Evolutionary conservation across 2,888 invertebrate genomes (phyloP).

Genomic region (Ernsta delagoae): DNA sequence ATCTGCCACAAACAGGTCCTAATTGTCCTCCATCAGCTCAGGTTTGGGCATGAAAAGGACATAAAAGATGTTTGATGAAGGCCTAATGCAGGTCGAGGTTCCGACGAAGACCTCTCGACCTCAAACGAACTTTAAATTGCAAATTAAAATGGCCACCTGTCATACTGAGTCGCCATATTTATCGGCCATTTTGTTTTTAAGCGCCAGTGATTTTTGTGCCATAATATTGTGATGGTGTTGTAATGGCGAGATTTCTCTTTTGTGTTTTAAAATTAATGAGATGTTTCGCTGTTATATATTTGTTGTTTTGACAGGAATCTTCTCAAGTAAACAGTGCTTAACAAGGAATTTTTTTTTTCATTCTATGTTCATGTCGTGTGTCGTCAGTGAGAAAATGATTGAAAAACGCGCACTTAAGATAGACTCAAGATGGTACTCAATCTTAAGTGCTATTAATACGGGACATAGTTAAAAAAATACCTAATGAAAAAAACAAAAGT

Average conservation of each 20-base stretch:
- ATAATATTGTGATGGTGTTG: not conserved
- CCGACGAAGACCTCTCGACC: conserved; percentile 61
- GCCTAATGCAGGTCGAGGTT: conserved; percentile 54
- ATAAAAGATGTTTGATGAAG: conserved; percentile 50
- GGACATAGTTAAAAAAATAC: too few species aligned
- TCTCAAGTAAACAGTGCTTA: not conserved
- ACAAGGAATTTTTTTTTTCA: not conserved
- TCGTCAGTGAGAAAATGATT: too few species aligned
- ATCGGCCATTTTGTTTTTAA: conserved; percentile 8
- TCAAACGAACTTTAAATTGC: conserved; percentile 68
- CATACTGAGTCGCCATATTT: conserved; percentile 44
- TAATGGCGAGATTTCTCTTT: not conserved
- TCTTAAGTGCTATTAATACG: too few species aligned
- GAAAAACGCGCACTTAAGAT: too few species aligned
- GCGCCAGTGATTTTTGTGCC: not conserved
- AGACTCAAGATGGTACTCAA: too few species aligned
- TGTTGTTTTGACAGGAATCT: not conserved
- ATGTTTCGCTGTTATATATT: not conserved
- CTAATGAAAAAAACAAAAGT: too few species aligned
- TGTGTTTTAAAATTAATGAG: not conserved
- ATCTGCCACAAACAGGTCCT: conserved; percentile 10
- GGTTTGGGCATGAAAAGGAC: conserved; percentile 11
- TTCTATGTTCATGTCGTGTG: too few species aligned
- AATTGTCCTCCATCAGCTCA: conserved; percentile 15
- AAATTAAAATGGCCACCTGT: conserved; percentile 57